Evolutionary conservation across 2,888 invertebrate genomes (phyloP).

Genomic region (Agonopterix subpropinquella): DNA sequence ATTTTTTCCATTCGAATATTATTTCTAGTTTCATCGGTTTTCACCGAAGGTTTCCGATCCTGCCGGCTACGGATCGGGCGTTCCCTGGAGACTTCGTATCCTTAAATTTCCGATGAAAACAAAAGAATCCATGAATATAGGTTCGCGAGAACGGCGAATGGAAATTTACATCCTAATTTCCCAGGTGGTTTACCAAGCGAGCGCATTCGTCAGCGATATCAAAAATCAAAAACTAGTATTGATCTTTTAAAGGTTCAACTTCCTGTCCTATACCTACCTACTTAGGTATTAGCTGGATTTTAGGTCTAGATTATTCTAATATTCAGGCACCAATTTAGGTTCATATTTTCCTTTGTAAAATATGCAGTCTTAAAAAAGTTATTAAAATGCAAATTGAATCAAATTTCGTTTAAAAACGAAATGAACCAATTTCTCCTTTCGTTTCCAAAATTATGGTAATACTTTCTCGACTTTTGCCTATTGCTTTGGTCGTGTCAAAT

Average conservation of each 20-base stretch:
- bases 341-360: background rate
- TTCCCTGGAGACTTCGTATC: slow-evolving; percentile 48
- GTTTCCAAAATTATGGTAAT: background rate
- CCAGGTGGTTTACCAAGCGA: slow-evolving; percentile 54
- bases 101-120: slow-evolving; percentile 70
- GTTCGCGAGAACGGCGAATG: slow-evolving; percentile 56
- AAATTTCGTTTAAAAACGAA: no score
- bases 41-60: slow-evolving; percentile 13
- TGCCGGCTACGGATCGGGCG: slow-evolving; percentile 26
- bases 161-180: slow-evolving; percentile 75
- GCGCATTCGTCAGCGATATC: slow-evolving; percentile 60
- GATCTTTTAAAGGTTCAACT: no score
- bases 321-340: background rate
- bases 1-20: background rate
- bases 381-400: background rate
- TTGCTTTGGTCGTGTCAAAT: no score
- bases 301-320: no score
- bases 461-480: no score
- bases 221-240: slow-evolving; percentile 35
- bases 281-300: no score
- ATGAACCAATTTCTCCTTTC: background rate
- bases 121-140: slow-evolving; percentile 66
- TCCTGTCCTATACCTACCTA: no score
- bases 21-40: slow-evolving; percentile 12
- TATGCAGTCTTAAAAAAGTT: background rate